Evolutionary conservation across 2,797 vertebrate species (phyloP).

Genomic region (Lagodon rhomboides): DNA sequence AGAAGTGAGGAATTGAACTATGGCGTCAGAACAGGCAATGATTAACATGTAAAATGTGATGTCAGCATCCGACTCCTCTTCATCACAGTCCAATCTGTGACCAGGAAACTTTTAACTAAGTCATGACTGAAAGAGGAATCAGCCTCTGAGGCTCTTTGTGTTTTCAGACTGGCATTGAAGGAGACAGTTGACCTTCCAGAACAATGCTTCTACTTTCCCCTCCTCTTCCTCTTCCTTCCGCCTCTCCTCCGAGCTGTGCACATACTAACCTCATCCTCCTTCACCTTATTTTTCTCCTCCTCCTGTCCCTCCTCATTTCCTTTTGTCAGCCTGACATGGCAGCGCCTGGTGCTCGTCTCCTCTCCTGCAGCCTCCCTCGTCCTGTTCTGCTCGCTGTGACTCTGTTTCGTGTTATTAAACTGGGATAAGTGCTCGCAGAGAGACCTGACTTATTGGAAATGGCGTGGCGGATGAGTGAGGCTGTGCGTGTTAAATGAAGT

Average conservation of each 20-base stretch:
- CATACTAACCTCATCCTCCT: constrained; percentile 14
- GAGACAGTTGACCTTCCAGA: constrained; percentile 52
- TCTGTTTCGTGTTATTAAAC: constrained; percentile 50
- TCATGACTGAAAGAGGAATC: constrained; percentile 19
- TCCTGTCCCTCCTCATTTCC: constrained; percentile 41
- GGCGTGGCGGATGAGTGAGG: constrained; percentile 4
- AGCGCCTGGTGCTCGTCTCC: constrained; percentile 17
- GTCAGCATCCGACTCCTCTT: constrained; percentile 8
- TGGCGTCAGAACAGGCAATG: neutral
- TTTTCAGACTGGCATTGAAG: constrained; percentile 23
- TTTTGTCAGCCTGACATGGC: constrained; percentile 46
- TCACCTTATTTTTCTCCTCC: constrained; percentile 13
- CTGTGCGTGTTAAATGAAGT: constrained; percentile 41
- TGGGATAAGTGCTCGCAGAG: constrained; percentile 41
- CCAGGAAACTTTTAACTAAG: constrained; percentile 7
- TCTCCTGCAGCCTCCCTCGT: constrained; percentile 23
- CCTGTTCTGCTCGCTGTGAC: constrained; percentile 16
- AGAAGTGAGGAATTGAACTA: neutral
- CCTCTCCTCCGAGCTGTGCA: neutral
- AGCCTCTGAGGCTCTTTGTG: constrained; percentile 7
- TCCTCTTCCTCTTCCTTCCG: constrained; percentile 27
- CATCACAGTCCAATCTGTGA: neutral
- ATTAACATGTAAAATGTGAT: neutral
- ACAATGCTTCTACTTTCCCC: constrained; percentile 33
- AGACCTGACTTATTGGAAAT: constrained; percentile 40